phyloP scores from a whole-genome alignment of 2,888 invertebrate genomes.

The Hydrotaea diabolus region DNA sequence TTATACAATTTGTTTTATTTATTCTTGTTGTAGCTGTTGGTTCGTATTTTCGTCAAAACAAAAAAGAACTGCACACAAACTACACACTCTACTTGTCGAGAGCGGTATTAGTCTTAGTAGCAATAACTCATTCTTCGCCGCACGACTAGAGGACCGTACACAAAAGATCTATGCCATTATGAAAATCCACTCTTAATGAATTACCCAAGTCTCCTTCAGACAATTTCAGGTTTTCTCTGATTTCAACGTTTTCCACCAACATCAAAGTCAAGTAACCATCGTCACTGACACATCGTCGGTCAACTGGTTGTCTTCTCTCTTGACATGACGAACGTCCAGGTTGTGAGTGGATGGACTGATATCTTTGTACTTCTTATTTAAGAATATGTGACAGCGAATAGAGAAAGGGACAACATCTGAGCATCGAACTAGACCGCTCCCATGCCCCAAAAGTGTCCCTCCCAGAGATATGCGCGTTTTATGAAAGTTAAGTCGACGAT shows the following conservation, averaged over 20 bases:
- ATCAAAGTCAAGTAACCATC: slow-evolving; percentile 97
- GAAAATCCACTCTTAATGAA: slow-evolving; percentile 92
- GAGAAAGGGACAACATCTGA: too few species aligned
- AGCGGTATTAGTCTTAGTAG: slow-evolving; percentile 97
- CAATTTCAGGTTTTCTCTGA: slow-evolving; percentile 97
- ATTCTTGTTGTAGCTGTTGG: slow-evolving; percentile 45
- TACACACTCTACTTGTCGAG: slow-evolving; percentile 91
- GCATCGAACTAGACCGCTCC: too few species aligned
- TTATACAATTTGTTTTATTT: slow-evolving; percentile 55
- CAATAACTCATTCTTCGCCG: slow-evolving; percentile 95
- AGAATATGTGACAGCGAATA: too few species aligned
- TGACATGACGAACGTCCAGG: slow-evolving; percentile 99
- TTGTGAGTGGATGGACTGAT: slow-evolving; percentile 99
- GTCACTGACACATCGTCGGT: slow-evolving; percentile 93
- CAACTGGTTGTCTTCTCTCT: slow-evolving; percentile 98
- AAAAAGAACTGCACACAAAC: slow-evolving; percentile 62
- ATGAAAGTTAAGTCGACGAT: too few species aligned
- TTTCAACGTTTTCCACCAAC: slow-evolving; percentile 96
- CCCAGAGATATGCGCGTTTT: too few species aligned
- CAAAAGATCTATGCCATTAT: slow-evolving; percentile 93
- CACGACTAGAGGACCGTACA: slow-evolving; percentile 97
- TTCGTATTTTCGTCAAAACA: slow-evolving; percentile 46
- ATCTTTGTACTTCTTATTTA: slow-evolving; percentile 95
- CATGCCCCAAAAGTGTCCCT: too few species aligned
- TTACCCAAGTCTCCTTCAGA: slow-evolving; percentile 96